phyloP scores from a whole-genome alignment of 1,140 invertebrate species.

The Formica exsecta region DNA sequence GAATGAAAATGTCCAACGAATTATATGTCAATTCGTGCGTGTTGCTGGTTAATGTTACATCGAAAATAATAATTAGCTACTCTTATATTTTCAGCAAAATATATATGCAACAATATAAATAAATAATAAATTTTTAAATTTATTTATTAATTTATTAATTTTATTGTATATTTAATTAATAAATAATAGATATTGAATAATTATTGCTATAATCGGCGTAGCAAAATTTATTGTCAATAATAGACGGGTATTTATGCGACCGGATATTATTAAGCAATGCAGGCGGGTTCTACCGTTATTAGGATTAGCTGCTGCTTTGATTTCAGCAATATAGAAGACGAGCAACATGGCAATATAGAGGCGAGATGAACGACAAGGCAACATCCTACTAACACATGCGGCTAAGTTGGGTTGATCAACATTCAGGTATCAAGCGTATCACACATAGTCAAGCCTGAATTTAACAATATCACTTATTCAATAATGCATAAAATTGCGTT shows the following conservation, averaged over 20 bases:
- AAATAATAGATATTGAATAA: background rate
- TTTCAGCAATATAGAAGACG: slow-evolving; percentile 42
- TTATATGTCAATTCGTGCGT: background rate
- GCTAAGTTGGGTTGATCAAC: slow-evolving; percentile 42
- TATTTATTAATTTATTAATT: too few species aligned
- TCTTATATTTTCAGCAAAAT: background rate
- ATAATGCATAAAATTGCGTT: background rate
- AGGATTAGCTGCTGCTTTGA: slow-evolving; percentile 47
- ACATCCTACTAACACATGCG: slow-evolving; percentile 13
- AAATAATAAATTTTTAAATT: slow-evolving; percentile 1
- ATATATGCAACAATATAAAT: background rate
- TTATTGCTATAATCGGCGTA: background rate
- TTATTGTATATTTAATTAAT: background rate
- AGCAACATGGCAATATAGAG: slow-evolving; percentile 32
- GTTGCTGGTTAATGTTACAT: background rate
- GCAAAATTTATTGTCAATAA: background rate
- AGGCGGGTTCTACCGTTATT: slow-evolving; percentile 4
- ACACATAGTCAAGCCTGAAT: slow-evolving; percentile 8
- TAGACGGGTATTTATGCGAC: background rate
- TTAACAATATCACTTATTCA: slow-evolving; percentile 2
- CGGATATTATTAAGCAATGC: slow-evolving; percentile 39
- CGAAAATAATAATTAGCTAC: background rate
- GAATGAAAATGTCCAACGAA: background rate
- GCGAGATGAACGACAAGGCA: slow-evolving; percentile 42
- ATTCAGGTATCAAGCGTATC: slow-evolving; percentile 43